Base-by-base conservation (phyloP, 1,140 invertebrate genomes). In the Trigoniulus corallinus region DNA sequence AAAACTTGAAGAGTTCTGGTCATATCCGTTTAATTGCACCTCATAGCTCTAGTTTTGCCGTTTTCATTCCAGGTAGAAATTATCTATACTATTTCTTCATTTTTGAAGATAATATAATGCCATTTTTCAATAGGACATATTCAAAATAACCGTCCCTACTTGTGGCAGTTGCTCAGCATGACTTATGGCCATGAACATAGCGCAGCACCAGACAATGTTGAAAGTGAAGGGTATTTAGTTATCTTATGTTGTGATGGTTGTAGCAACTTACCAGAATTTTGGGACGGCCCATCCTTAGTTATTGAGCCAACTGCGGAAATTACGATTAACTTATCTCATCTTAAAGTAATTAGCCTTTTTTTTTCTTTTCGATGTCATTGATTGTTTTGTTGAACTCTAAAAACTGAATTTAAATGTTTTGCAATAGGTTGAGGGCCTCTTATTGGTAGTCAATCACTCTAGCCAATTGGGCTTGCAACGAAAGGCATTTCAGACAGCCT, bases 301-400 rank as follows among this genome's bases (percentile, higher is more conserved):
- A 62, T 72, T 7, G 67, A 69, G 49, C 64, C 67, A 3, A 69
- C 69, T 21, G 68, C 70, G 23, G 69, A 72, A 54, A 68, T 65
- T 7, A 66, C 68, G 26, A 69, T 72, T 45, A 67, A 67, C 43
- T 59, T 70, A 12, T 69, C 67, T 22, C 66, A 70, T 51, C 64
- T 71, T 43, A 60, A 65, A 58, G 67, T 68, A 44, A 44, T 18
- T 39, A 39, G 37, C 37, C 37, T 39, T 39, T 39, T 39, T 12
- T 12, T 18, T 39, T 39, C 37, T 39, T 13, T 39, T 12, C 18
- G 37, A 18, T 39, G 37, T 13, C 37, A 39, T 13, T 18, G n/a
- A n/a, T n/a, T n/a, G 15, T 34, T 34, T 34, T 15, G 29, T 34
- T 7, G 7, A 34, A 34, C 15, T 7, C 29, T 7, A 34, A 7